Conservation (phyloP, 2,113 vertebrate genomes). For the Aegithalos caudatus region DNA sequence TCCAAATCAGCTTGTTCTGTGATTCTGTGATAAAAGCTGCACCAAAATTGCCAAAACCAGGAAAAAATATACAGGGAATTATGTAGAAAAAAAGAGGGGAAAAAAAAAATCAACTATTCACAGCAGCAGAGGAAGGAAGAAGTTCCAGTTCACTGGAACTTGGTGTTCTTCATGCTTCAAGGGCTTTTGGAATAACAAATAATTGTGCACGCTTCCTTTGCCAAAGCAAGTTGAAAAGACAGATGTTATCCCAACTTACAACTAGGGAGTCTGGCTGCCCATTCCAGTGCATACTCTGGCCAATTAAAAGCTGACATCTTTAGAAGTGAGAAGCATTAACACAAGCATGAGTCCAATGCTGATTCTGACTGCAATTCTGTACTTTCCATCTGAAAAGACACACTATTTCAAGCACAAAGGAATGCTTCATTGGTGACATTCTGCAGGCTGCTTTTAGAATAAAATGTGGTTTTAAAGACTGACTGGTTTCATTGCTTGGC, state of each 20-base stretch:
- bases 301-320: slow-evolving; percentile 1
- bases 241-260: slow-evolving; percentile 49
- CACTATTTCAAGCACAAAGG: background rate
- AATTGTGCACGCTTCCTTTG: slow-evolving; percentile 10
- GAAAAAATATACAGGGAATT: no score
- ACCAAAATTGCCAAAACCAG: background rate
- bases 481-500: background rate
- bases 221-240: slow-evolving; percentile 32
- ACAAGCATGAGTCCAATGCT: background rate
- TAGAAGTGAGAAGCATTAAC: background rate
- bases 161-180: slow-evolving; percentile 54
- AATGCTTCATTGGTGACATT: background rate
- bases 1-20: background rate
- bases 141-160: slow-evolving; percentile 33
- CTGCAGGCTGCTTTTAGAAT: background rate
- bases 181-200: slow-evolving; percentile 47
- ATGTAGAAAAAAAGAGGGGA: no score
- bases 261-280: background rate
- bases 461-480: background rate
- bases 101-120: background rate
- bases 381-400: background rate
- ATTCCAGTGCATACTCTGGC: background rate
- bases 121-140: background rate
- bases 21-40: background rate
- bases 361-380: background rate